Evolutionary conservation across 2,113 vertebrate genomes (phyloP).

Genomic region (Menura novaehollandiae): DNA sequence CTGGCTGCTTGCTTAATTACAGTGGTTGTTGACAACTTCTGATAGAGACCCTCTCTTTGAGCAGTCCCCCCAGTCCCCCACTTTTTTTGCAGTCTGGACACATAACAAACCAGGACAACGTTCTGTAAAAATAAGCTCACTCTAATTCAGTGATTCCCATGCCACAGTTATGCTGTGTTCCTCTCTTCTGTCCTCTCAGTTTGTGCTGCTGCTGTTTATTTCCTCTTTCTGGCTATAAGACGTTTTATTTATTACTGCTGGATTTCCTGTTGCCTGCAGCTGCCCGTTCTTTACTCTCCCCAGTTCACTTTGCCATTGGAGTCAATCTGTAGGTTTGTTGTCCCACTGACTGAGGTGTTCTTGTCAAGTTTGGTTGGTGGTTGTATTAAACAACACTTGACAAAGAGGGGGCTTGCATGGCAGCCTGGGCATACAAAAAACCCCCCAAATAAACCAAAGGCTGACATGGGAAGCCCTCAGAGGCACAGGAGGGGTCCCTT

Average conservation of each 20-base stretch:
- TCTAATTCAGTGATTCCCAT: neutral
- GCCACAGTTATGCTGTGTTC: neutral
- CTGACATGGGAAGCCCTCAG: neutral
- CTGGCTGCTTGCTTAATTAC: constrained; percentile 55
- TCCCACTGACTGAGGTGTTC: neutral
- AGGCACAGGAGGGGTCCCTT: neutral
- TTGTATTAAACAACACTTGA: neutral
- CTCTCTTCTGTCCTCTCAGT: constrained; percentile 3
- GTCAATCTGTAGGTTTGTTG: neutral
- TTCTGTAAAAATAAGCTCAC: constrained; percentile 45
- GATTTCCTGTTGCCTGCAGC: constrained; percentile 58
- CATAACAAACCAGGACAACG: neutral
- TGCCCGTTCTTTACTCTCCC: neutral
- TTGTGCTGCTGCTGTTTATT: constrained; percentile 51
- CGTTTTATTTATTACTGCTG: constrained; percentile 51
- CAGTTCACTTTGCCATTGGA: neutral
- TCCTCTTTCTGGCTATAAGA: constrained; percentile 46
- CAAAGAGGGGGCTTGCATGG: neutral
- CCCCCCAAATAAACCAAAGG: neutral
- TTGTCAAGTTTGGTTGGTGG: neutral
- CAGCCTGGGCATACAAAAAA: neutral
- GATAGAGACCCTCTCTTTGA: constrained; percentile 54
- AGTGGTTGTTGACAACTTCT: constrained; percentile 50
- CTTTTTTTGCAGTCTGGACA: constrained; percentile 13
- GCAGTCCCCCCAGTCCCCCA: neutral